Conservation (phyloP, 2,888 invertebrate species). For the Noctua pronuba region DNA sequence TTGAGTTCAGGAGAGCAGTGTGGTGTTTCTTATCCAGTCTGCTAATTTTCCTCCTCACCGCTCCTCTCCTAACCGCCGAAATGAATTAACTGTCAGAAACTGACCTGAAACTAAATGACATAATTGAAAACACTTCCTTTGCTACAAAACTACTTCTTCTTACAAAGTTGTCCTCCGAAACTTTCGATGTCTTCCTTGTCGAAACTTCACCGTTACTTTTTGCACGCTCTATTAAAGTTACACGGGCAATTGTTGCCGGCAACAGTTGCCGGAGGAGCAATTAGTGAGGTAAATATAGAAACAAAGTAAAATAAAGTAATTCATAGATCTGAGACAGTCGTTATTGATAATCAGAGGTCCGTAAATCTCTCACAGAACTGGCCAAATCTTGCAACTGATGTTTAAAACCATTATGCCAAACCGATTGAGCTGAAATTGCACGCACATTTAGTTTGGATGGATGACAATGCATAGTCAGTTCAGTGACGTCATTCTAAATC, state of each 20-base stretch:
- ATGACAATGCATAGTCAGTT: too few relatives aligned
- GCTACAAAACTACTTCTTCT: background rate
- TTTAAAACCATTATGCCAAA: background rate
- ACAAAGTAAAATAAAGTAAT: background rate
- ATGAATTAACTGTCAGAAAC: background rate
- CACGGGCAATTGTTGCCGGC: background rate
- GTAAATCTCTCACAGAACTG: background rate
- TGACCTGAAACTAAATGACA: background rate
- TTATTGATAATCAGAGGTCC: background rate
- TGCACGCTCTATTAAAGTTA: background rate
- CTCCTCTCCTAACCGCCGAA: background rate
- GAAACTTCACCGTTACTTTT: background rate
- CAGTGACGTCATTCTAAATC: background rate
- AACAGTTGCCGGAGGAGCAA: background rate
- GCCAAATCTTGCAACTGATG: background rate
- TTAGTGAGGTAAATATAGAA: background rate
- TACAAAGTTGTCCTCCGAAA: constrained; percentile 1
- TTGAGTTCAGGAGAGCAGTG: too few relatives aligned
- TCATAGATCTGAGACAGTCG: background rate
- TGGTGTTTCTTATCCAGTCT: too few relatives aligned
- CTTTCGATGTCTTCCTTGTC: background rate
- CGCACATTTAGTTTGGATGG: background rate
- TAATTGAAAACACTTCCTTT: background rate
- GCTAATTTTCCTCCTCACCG: too few relatives aligned
- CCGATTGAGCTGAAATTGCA: background rate